A percentile compares a stretch with the other conserved stretches of the same genome.
phyloP scores from a whole-genome alignment of 2,888 invertebrate genomes.

The Phortica okadai region DNA sequence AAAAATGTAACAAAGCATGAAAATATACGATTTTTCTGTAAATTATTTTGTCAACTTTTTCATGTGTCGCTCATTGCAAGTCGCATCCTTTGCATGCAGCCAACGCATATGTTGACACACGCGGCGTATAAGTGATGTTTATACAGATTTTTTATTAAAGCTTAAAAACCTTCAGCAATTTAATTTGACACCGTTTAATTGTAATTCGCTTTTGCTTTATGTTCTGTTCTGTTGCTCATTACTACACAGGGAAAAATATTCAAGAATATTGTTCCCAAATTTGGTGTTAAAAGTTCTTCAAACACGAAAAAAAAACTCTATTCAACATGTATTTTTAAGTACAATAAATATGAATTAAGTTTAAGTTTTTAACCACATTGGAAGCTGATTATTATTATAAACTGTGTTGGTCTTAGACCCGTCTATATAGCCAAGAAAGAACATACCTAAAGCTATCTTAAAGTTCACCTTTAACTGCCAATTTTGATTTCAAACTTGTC shows the following conservation, averaged over 20 bases:
- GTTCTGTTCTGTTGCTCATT: neutral
- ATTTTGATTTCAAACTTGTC: neutral
- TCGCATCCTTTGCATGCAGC: neutral
- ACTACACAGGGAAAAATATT: too few relatives aligned
- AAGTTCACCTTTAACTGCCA: too few relatives aligned
- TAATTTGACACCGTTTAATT: neutral
- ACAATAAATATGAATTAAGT: too few relatives aligned
- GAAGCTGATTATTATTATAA: too few relatives aligned
- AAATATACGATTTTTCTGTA: conserved; percentile 25
- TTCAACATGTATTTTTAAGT: too few relatives aligned
- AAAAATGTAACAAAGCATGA: conserved; percentile 26
- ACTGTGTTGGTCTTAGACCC: too few relatives aligned
- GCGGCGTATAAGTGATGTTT: neutral
- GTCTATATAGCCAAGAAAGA: too few relatives aligned
- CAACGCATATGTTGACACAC: neutral
- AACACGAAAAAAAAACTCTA: too few relatives aligned
- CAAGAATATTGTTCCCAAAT: too few relatives aligned
- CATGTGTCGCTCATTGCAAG: neutral
- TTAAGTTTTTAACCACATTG: too few relatives aligned
- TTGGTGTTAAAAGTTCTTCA: too few relatives aligned
- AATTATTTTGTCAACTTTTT: conserved; percentile 29
- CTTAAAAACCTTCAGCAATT: neutral
- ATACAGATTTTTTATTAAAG: neutral
- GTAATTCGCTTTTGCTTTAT: neutral
- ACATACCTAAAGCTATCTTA: too few relatives aligned